Evolutionary conservation across 2,797 vertebrate genomes (phyloP).

Genomic region (Poeciliopsis infans): DNA sequence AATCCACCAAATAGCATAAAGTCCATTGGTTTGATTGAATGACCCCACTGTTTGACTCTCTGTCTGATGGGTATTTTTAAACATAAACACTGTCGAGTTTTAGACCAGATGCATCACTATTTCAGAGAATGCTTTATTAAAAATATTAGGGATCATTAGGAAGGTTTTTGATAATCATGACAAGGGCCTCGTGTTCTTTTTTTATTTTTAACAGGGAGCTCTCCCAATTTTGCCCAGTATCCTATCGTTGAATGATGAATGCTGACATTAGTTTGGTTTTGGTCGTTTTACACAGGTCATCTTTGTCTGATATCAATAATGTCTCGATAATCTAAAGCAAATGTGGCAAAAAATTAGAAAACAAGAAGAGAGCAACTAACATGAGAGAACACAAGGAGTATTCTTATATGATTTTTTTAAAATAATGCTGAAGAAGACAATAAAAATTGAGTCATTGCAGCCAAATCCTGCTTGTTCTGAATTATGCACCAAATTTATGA

Average conservation of each 20-base stretch:
- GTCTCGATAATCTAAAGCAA: not conserved
- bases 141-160: not conserved
- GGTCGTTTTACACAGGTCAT: not conserved
- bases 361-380: not conserved
- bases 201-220: not conserved
- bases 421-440: conserved; percentile 6
- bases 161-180: not conserved
- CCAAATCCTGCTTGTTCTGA: conserved; percentile 1
- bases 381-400: not conserved
- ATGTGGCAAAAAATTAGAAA: not conserved
- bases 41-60: not conserved
- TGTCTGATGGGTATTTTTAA: not conserved
- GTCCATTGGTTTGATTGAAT: no score
- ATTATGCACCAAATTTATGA: conserved; percentile 30
- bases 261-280: not conserved
- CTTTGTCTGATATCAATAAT: not conserved
- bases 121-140: not conserved
- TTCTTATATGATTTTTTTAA: not conserved
- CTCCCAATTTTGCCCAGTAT: not conserved
- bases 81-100: not conserved
- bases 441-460: not conserved
- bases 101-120: not conserved
- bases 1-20: no score
- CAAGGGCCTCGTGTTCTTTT: not conserved
- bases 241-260: not conserved